Base-by-base conservation (phyloP, 2,888 invertebrate genomes). In the Drosophila meridionalis region DNA sequence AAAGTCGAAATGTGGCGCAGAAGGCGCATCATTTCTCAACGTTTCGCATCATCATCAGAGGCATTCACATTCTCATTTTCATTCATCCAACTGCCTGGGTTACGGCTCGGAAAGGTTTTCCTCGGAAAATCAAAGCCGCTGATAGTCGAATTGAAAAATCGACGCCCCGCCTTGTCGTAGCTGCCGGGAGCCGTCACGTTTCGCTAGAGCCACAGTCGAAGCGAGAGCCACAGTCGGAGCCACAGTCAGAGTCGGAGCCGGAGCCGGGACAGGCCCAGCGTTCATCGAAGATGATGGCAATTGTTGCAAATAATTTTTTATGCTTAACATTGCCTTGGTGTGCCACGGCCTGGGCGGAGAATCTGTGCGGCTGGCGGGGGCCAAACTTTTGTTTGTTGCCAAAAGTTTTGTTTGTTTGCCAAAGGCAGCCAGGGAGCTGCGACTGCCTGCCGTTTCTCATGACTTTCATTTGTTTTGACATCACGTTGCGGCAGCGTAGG, bases 251-350 rank as follows among this genome's bases (percentile, higher is more conserved):
- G 32, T 8, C n/a, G 9, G 30, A 14, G 38, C 3, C 3, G n/a
- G 42, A 20, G 43, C 43, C 8, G 52, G 40, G 30, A 14, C 34
- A 50, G 20, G 50, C n/a, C 45, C 47, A 30, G 75, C 48, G 59
- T 69, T 56, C 61, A 56, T 74, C 64, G 61, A 78, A 88, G 83
- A 83, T 80, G 87, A 83, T 69, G 87, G 77, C 89, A 87, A 87
- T 87, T 89, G 87, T 89, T 87, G 89, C 89, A 79, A 87, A 87
- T 87, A 82, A 89, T 89, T 87, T 87, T 82, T 85, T 83, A 87
- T 83, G 82, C 82, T 80, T 67, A 59, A 66, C 80, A 79, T 70
- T 83, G 82, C 80, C 66, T 63, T 61, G 73, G 60, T 57, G 47
- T 32, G 47, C 28, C 53, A 26, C 26, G 56, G 36, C 52, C 45